phyloP scores from a whole-genome alignment of 2,888 invertebrate species.

The Papilio gigon region DNA sequence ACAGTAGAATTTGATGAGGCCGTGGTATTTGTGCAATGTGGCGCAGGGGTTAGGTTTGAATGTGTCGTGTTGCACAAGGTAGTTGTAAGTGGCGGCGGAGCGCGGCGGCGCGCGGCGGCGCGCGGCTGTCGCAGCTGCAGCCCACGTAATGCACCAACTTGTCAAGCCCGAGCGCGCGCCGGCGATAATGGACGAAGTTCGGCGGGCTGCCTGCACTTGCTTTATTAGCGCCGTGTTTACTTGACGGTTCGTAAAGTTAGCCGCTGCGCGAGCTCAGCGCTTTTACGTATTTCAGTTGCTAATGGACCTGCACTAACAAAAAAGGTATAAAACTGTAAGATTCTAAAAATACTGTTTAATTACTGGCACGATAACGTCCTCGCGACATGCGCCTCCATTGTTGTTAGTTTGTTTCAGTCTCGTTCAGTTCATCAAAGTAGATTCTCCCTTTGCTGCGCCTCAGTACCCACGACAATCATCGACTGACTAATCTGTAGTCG shows the following conservation, averaged over 20 bases:
- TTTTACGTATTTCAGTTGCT: not conserved
- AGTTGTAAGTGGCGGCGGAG: too few relatives aligned
- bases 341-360: not conserved
- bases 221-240: conserved; percentile 2
- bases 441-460: too few relatives aligned
- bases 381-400: too few relatives aligned
- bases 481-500: too few relatives aligned
- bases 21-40: too few relatives aligned
- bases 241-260: conserved; percentile 7
- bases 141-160: not conserved
- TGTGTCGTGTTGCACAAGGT: too few relatives aligned
- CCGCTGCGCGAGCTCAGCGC: not conserved
- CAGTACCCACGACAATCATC: too few relatives aligned
- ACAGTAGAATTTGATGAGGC: too few relatives aligned
- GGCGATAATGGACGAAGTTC: conserved; percentile 10
- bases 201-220: not conserved
- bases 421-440: too few relatives aligned
- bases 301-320: not conserved
- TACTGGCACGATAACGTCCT: not conserved
- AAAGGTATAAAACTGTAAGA: not conserved
- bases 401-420: not conserved
- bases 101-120: too few relatives aligned
- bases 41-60: too few relatives aligned
- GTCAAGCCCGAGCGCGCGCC: not conserved
- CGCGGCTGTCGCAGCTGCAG: not conserved